Base-by-base conservation (phyloP, 1,140 invertebrate species). In the Temnothorax longispinosus region DNA sequence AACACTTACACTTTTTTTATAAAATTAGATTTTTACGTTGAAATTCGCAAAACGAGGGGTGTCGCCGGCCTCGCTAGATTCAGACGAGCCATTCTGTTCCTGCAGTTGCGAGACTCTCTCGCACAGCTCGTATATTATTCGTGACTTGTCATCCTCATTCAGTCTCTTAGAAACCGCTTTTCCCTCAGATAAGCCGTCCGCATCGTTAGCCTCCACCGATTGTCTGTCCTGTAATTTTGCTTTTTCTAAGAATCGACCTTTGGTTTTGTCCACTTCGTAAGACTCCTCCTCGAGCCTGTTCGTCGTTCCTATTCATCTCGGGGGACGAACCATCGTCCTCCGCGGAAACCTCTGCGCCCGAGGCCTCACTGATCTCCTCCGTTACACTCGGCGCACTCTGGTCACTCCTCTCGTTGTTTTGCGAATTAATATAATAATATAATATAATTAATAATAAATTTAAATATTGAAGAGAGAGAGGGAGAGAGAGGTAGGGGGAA, bases 61-160 rank as follows among this genome's bases (percentile, higher is more conserved):
- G n/a, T 95, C 94, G 2, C 90, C 90, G 7, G 78, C 93, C 65
- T 94, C 94, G 47, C 93, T 95, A 0, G 89, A 92, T 13, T 95
- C 94, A 1, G 93, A 93, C 10, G 82, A 89, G 8, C 64, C 71
- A 85, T 88, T 81, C 18, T 91, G 86, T 8, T 91, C 89, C 1
- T 75, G 77, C 0, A 78, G 89, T 4, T 50, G 87, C 10, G 82
- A 62, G 6, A 74, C 78, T 52, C 21, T 85, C 13, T 90, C 77
- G 13, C 27, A 76, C 15, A 86, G 7, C 10, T 78, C 74, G 15
- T 60, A n/a, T 50, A 75, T 75, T 47, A 71, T 65, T 69, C 21
- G 52, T n/a, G 60, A 58, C 15, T 65, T 87, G 13, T 56, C 41
- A 0, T 76, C 52, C 11, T 77, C 58, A 6, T 77, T 44, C 11